Evolutionary conservation across 2,113 vertebrate species (phyloP).

Genomic region (Corvus cornix): DNA sequence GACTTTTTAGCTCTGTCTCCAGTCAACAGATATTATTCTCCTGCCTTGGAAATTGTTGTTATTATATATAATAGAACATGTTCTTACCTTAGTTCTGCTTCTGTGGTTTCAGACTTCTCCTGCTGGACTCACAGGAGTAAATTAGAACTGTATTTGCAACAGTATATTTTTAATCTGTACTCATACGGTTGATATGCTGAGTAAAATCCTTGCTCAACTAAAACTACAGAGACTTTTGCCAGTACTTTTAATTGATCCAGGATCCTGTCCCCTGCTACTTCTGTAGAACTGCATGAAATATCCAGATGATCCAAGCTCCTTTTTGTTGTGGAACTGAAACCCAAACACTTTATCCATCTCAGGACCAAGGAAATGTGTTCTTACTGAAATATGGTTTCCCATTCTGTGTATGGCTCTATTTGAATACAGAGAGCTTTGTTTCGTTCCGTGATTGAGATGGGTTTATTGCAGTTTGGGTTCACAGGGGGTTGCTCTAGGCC

Average conservation of each 20-base stretch:
- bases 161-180: neutral
- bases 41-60: neutral
- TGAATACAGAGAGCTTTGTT: neutral
- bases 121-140: neutral
- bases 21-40: neutral
- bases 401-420: neutral
- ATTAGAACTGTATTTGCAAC: neutral
- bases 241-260: neutral
- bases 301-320: neutral
- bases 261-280: neutral
- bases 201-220: neutral
- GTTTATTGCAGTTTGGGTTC: neutral
- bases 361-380: neutral
- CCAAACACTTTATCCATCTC: neutral
- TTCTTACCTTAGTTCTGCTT: neutral
- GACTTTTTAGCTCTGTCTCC: neutral
- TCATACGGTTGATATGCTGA: neutral
- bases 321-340: neutral
- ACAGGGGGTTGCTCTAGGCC: neutral
- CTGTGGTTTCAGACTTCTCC: neutral
- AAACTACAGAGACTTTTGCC: neutral
- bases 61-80: neutral
- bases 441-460: neutral
- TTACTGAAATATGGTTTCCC: neutral
- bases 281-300: neutral